phyloP scores from a whole-genome alignment of 2,113 vertebrate genomes.

The Circaetus cinerascens region DNA sequence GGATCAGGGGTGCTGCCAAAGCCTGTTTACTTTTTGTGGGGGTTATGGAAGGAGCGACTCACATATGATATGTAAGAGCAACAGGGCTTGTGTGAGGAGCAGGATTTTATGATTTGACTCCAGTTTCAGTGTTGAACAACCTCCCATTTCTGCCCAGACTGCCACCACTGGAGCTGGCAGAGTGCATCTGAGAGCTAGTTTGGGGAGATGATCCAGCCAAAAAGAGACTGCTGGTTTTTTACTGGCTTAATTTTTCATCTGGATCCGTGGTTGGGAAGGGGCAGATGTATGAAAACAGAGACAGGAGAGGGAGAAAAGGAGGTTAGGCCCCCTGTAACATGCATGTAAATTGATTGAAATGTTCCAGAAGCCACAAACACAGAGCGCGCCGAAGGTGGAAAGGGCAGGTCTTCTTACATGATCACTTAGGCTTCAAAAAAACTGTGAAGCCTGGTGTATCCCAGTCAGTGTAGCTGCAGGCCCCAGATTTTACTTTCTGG shows the following conservation, averaged over 20 bases:
- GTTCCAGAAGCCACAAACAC: not conserved
- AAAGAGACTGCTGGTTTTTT: not conserved
- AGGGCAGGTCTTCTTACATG: not conserved
- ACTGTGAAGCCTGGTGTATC: not conserved
- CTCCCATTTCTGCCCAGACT: not conserved
- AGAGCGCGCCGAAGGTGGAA: not conserved
- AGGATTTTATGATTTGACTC: not conserved
- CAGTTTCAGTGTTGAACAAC: not conserved
- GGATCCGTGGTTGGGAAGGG: not conserved
- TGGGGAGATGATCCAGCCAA: not conserved
- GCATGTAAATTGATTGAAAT: not conserved
- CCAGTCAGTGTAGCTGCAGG: not conserved
- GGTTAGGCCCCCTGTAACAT: not conserved
- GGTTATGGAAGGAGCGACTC: not conserved
- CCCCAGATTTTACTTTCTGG: not conserved
- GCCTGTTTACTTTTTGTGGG: not conserved
- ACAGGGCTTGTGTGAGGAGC: not conserved
- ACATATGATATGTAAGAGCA: not conserved
- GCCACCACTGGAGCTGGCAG: not conserved
- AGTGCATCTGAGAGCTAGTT: not conserved
- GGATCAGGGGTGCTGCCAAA: not conserved
- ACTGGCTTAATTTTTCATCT: not conserved
- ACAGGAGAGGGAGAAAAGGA: not conserved
- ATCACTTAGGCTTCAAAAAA: not conserved
- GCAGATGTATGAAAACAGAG: not conserved